Evolutionary conservation across 2,888 invertebrate species (phyloP).

Genomic region (Helicoverpa assulta): DNA sequence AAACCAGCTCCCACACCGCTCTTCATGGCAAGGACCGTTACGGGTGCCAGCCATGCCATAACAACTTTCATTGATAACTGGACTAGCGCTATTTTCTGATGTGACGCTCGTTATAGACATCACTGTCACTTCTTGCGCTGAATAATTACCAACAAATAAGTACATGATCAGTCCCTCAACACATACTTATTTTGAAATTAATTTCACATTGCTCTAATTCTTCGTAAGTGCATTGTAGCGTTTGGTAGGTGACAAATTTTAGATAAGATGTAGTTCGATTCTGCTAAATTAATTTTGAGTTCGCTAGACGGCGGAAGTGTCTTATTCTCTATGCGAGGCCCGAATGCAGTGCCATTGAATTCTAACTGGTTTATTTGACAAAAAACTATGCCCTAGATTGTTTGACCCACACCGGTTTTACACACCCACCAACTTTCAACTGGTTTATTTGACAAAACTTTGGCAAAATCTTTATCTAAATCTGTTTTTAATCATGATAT

Average conservation of each 20-base stretch:
- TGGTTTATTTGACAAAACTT: constrained; percentile 18
- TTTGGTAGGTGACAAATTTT: too few species aligned
- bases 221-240: background rate
- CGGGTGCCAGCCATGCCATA: constrained; percentile 49
- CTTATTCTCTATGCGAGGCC: background rate
- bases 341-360: constrained; percentile 17
- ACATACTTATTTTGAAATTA: background rate
- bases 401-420: constrained; percentile 40
- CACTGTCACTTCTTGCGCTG: constrained; percentile 22
- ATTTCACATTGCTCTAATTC: too few species aligned
- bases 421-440: constrained; percentile 37
- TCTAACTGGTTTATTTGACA: constrained; percentile 56
- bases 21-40: constrained; percentile 63
- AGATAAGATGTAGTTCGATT: too few species aligned
- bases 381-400: constrained; percentile 56
- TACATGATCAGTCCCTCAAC: background rate
- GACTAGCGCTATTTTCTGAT: constrained; percentile 47
- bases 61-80: constrained; percentile 70
- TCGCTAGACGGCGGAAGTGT: background rate
- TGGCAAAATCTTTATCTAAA: background rate
- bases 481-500: background rate
- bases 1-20: constrained; percentile 27
- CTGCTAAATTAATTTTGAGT: too few species aligned
- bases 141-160: background rate
- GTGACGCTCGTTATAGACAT: constrained; percentile 27